Conservation (phyloP, 2,113 vertebrate genomes). For the Rostratula benghalensis region DNA sequence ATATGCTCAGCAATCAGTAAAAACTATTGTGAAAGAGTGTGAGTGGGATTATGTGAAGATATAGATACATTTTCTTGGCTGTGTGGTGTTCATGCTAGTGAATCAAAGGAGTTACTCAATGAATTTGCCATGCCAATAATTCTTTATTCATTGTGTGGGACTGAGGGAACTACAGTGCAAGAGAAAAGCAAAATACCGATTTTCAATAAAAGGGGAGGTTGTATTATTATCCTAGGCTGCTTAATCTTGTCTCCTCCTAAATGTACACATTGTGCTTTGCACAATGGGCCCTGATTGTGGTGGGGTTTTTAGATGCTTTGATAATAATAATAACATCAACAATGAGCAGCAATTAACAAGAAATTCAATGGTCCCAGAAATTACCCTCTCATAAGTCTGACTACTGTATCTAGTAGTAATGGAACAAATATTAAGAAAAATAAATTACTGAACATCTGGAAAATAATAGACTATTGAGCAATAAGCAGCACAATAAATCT, state of each 20-base stretch:
- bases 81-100: background rate
- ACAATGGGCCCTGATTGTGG: background rate
- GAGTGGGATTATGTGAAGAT: background rate
- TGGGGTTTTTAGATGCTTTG: background rate
- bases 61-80: background rate
- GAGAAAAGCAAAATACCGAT: background rate
- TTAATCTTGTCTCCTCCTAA: background rate
- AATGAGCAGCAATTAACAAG: background rate
- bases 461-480: conserved; percentile 4
- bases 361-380: background rate
- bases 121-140: background rate
- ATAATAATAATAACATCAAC: background rate
- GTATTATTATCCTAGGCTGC: background rate
- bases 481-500: background rate
- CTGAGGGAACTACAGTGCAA: background rate
- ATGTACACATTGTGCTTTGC: background rate
- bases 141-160: background rate
- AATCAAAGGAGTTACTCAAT: background rate
- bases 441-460: conserved; percentile 13
- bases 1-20: background rate
- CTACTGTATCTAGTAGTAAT: background rate
- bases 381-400: background rate
- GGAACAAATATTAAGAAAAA: conserved; percentile 16
- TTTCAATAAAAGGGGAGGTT: background rate
- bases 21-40: background rate